Conservation (phyloP, 35 echinoderm and acorn worm genomes). For the Eucidaris tribuloides region DNA sequence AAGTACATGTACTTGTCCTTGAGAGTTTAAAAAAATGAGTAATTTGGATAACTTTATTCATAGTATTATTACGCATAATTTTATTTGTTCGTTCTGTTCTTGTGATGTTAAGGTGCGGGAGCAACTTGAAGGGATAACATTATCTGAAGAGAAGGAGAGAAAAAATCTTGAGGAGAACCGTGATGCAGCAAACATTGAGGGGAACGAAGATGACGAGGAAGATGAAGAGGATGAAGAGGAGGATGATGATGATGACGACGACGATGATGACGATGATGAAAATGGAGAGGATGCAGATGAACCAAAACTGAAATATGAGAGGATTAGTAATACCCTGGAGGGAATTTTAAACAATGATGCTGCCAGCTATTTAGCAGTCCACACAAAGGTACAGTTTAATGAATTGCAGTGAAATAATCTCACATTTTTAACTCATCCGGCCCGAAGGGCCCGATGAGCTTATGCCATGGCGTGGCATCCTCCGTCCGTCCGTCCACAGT, state of each 20-base stretch:
- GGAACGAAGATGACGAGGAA: slow-evolving; percentile 26
- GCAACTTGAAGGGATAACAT: background rate
- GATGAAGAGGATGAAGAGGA: slow-evolving; percentile 57
- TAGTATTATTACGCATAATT: no score
- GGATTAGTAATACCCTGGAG: slow-evolving; percentile 87
- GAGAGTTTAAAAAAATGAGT: no score
- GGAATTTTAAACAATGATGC: slow-evolving; percentile 84
- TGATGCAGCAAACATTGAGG: no score
- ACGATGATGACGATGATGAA: slow-evolving; percentile 58
- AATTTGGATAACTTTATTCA: no score
- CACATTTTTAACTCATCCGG: no score
- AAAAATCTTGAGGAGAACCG: no score
- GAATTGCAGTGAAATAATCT: no score
- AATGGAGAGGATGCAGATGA: slow-evolving; percentile 58
- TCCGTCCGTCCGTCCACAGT: no score
- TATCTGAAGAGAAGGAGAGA: background rate
- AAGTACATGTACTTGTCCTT: no score
- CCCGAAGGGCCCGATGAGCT: no score
- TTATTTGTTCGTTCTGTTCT: background rate
- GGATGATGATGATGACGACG: slow-evolving; percentile 51
- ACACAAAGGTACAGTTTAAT: slow-evolving; percentile 98
- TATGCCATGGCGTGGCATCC: no score
- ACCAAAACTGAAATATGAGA: slow-evolving; percentile 97
- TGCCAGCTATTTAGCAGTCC: slow-evolving; percentile 93
- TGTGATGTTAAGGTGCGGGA: background rate